Evolutionary conservation across 2,888 invertebrate species (phyloP).

Genomic region (Rhynchonema sp.): DNA sequence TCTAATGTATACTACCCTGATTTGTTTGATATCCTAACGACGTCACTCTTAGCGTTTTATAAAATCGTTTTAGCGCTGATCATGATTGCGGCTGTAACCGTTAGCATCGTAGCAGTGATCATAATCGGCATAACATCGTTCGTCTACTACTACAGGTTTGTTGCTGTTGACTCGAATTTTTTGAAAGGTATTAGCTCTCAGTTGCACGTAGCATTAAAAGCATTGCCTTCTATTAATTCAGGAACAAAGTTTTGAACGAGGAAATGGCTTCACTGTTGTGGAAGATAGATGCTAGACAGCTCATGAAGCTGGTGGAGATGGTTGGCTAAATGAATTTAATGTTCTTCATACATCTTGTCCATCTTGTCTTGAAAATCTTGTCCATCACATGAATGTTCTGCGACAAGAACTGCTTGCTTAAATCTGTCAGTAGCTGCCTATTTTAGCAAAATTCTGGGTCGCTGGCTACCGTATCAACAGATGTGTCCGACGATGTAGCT

Average conservation of each 20-base stretch:
- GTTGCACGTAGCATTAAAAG: background rate
- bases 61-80: background rate
- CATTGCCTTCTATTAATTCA: background rate
- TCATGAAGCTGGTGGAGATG: slow-evolving; percentile 2
- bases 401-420: background rate
- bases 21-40: no score
- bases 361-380: no score
- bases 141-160: background rate
- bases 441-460: slow-evolving; percentile 2
- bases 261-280: slow-evolving; percentile 6
- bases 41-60: no score
- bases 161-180: background rate
- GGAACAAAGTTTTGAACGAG: background rate
- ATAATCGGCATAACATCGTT: background rate
- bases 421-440: background rate
- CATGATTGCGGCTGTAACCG: no score
- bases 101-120: no score
- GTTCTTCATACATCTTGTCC: background rate
- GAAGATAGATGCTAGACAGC: background rate
- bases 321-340: background rate
- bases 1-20: no score
- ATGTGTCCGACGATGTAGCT: slow-evolving; percentile 6
- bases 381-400: no score
- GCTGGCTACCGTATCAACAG: slow-evolving; percentile 2
- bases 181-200: background rate